These are phyloP conservation scores for Otocyon megalotis DNA, from an alignment of 2,113 vertebrate genomes.

Conservation along the genomic window DNA sequence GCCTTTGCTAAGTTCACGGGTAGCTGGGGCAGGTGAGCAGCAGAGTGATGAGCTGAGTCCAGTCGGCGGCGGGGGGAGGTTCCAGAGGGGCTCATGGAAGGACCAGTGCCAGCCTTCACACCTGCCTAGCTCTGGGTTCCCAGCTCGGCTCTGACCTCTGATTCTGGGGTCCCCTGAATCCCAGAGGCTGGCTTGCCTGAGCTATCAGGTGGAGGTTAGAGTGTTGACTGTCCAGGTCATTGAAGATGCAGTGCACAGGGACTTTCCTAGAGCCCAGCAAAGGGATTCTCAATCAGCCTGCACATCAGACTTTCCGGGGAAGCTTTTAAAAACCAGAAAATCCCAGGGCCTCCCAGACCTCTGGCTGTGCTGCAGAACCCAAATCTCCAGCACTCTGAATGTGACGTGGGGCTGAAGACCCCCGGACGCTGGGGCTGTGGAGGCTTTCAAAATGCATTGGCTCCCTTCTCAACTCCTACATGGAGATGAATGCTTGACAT, in stretches of 20 bases:
- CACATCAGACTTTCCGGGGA: background rate
- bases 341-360: background rate
- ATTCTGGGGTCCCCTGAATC: background rate
- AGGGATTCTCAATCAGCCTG: too few species aligned
- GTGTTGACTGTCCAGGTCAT: background rate
- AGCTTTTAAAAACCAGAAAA: background rate
- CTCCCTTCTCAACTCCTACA: background rate
- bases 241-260: background rate
- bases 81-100: background rate
- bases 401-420: rapidly evolving
- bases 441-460: rapidly evolving
- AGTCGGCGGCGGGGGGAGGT: too few species aligned
- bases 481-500: background rate
- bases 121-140: background rate
- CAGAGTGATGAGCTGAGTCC: background rate
- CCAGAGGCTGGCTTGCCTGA: background rate
- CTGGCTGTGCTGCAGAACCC: background rate
- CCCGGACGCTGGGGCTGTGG: rapidly evolving
- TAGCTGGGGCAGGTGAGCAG: background rate
- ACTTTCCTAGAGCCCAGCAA: background rate
- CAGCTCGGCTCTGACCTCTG: background rate
- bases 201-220: too few species aligned
- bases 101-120: background rate
- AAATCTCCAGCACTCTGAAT: rapidly evolving
- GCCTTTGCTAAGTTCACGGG: background rate